phyloP scores from a whole-genome alignment of 1,140 invertebrate species.

The Hyposmocoma kahamanoa region DNA sequence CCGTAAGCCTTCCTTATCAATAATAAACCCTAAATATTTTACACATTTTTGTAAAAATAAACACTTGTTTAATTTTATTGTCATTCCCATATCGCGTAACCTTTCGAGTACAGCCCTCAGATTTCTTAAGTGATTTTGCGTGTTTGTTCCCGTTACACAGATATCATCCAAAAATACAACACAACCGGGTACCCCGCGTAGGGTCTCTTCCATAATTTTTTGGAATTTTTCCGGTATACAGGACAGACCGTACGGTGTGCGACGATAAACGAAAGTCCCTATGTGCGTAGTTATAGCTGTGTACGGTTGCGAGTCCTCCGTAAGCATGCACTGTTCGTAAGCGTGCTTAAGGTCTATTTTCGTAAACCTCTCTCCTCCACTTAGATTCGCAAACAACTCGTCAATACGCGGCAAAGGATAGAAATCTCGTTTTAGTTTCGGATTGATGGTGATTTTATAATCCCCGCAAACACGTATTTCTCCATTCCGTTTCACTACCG shows the following conservation, averaged over 20 bases:
- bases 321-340: slow-evolving; percentile 1
- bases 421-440: not conserved
- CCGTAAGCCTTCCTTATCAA: slow-evolving; percentile 4
- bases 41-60: not conserved
- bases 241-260: not conserved
- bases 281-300: slow-evolving; percentile 2
- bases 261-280: not conserved
- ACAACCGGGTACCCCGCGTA: not conserved
- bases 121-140: slow-evolving; percentile 16
- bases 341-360: slow-evolving; percentile 1
- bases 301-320: not conserved
- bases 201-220: not conserved
- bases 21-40: not conserved
- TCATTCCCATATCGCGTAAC: not conserved
- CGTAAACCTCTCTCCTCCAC: not conserved
- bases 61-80: not conserved
- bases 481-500: not conserved
- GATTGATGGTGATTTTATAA: slow-evolving; percentile 1
- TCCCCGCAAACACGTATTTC: slow-evolving; percentile 3
- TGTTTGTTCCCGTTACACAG: slow-evolving; percentile 33
- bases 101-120: not conserved
- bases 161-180: slow-evolving; percentile 1
- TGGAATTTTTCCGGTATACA: slow-evolving; percentile 6
- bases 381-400: not conserved
- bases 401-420: slow-evolving; percentile 1